Conservation (phyloP, 2,797 vertebrate species). For the Morelia viridis region DNA sequence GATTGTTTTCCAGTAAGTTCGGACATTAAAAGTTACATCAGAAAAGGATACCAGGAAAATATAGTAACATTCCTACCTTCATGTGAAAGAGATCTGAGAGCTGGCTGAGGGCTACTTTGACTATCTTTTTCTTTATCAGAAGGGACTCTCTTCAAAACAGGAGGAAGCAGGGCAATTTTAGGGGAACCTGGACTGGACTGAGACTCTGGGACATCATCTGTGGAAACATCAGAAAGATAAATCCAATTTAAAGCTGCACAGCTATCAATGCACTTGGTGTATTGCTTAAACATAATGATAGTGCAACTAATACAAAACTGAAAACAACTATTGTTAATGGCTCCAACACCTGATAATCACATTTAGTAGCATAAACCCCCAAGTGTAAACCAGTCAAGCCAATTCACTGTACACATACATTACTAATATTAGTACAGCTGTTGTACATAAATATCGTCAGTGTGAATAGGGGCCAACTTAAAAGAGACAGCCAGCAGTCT, state of each 20-base stretch:
- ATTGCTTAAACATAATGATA: background rate
- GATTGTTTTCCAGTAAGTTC: background rate
- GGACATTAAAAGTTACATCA: background rate
- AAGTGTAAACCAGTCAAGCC: background rate
- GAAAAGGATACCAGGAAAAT: background rate
- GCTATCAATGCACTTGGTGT: background rate
- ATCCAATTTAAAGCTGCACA: background rate
- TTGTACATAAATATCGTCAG: background rate
- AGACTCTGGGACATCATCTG: constrained; percentile 86
- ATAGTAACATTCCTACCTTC: constrained; percentile 80
- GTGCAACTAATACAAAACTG: background rate
- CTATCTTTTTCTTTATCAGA: constrained; percentile 88
- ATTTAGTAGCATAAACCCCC: no score
- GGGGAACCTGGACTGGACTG: constrained; percentile 77
- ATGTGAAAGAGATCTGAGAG: constrained; percentile 79
- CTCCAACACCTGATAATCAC: no score
- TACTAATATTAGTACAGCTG: background rate
- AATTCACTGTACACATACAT: background rate
- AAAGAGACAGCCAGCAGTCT: background rate
- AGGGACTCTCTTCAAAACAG: constrained; percentile 80
- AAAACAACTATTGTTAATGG: no score
- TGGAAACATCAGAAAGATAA: constrained; percentile 24
- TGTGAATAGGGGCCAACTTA: background rate
- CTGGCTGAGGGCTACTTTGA: constrained; percentile 76
- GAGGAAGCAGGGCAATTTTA: constrained; percentile 77